Evolutionary conservation across 64 coral and sea anemone genomes (phyloP), one percentile per base, ranked within the genome.

Genomic region (Acropora yongei): DNA sequence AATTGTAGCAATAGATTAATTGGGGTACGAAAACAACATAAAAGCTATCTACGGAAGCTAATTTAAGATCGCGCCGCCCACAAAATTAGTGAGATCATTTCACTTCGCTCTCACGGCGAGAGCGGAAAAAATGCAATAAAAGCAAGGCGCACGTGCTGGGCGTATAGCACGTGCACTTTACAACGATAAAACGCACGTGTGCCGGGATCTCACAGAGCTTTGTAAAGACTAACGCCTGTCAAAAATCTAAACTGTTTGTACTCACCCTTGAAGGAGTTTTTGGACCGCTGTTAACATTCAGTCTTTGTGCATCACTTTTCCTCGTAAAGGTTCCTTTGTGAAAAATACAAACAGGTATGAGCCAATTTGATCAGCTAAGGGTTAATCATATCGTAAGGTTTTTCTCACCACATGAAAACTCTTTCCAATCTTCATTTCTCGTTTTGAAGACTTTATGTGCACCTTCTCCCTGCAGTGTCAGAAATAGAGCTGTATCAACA

Each of bases 361-460:
- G 20, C 3, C 39, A 3, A 17, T 71, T n/a, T 71, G 3, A 71
- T 71, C 18, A 6, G 10, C 16, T 63, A 12, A 13, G 20, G 10
- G 60, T 63, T 63, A 14, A 63, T 0, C 9, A 9, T 9, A 55
- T 4, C 51, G 9, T 4, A 63, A 0, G 0, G 60, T 63, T 63
- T 63, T 14, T 63, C 60, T 47, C 67, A 84, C 82, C 82, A 84
- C 82, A 84, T 48, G 17, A 12, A 84, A 84, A 84, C 1, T 19
- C 16, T 71, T 84, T 84, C 82, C 16, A 47, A 6, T 48, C 71
- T 45, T 45, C 82, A 48, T 71, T 16, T 69, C 48, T 84, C 16
- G 81, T 84, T 69, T 84, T 84, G 45, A 47, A 84, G 18, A 84
- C 10, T 57, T 84, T 84, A 44, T 84, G 82, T 69, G 82, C 82